These are phyloP conservation scores for Hyles lineata DNA, from an alignment of 2,888 invertebrate genomes.

Conservation along the genomic window DNA sequence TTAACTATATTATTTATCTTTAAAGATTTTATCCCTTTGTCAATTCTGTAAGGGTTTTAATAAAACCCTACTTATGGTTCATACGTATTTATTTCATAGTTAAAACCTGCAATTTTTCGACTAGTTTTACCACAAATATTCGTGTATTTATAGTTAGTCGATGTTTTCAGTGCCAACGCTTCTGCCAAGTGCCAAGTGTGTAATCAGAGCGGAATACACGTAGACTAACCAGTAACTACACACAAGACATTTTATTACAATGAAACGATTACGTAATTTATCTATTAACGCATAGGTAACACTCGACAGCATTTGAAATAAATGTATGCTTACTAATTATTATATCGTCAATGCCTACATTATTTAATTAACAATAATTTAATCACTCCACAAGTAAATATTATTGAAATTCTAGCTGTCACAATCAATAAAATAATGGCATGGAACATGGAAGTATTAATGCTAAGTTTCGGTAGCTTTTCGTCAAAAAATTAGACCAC, in stretches of 20 bases:
- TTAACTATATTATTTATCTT: background rate
- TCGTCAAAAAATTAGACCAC: too few relatives aligned
- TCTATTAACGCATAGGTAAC: background rate
- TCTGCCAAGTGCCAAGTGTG: slow-evolving; percentile 58
- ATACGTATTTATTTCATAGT: background rate
- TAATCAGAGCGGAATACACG: slow-evolving; percentile 24
- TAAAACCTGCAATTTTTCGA: background rate
- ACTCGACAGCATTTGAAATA: background rate
- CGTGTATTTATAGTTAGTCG: slow-evolving; percentile 47
- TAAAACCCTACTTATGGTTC: background rate
- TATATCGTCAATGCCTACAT: too few relatives aligned
- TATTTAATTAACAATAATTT: too few relatives aligned
- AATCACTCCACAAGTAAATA: too few relatives aligned
- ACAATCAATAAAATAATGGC: too few relatives aligned
- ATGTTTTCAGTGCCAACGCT: slow-evolving; percentile 48
- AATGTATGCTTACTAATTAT: too few relatives aligned
- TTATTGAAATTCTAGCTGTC: too few relatives aligned
- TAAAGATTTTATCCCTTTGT: background rate
- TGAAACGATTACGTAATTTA: slow-evolving; percentile 1
- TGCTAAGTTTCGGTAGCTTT: too few relatives aligned
- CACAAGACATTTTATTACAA: slow-evolving; percentile 1
- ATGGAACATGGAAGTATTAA: too few relatives aligned
- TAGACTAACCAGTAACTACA: background rate
- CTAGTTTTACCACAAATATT: slow-evolving; percentile 14
- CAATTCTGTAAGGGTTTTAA: background rate